Percentiles rank a stretch among this genome's conserved stretches.
Evolutionary conservation across 2,888 invertebrate genomes (phyloP).

Genomic region (Eristalis arbustorum): DNA sequence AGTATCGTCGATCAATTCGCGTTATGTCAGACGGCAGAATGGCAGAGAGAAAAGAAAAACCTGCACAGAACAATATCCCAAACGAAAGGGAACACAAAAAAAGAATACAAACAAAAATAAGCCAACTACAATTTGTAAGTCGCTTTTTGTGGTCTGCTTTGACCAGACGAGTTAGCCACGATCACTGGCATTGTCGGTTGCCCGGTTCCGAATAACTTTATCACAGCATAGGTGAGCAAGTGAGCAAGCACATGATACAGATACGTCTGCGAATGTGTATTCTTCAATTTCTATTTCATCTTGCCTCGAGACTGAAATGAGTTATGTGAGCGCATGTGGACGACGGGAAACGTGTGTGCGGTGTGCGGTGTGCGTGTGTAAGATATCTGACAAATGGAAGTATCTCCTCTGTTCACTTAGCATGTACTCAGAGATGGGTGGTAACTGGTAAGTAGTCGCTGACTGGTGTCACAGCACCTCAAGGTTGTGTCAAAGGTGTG

Average conservation of each 20-base stretch:
- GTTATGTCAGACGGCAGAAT: constrained; percentile 35
- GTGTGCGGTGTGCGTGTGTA: not conserved
- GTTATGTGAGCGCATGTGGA: not conserved
- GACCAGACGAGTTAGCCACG: constrained; percentile 7
- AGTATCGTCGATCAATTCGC: constrained; percentile 36
- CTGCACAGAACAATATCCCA: not conserved
- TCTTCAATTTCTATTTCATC: not conserved
- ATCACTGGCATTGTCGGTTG: constrained; percentile 13
- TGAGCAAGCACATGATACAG: constrained; percentile 23
- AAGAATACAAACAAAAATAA: not conserved
- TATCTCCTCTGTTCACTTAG: not conserved
- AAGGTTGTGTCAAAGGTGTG: constrained; percentile 41
- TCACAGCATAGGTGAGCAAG: constrained; percentile 32
- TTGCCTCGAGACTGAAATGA: not conserved
- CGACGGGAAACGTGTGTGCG: not conserved
- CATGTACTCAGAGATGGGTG: constrained; percentile 21
- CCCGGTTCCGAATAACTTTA: constrained; percentile 37
- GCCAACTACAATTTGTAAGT: constrained; percentile 9
- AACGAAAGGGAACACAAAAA: not conserved
- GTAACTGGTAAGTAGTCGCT: not conserved
- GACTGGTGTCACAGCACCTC: not conserved
- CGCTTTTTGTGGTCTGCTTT: not conserved
- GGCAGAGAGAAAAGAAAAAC: not conserved
- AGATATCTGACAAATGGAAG: not conserved
- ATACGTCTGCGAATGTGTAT: not conserved